A percentile compares a stretch with the other conserved stretches of the same genome.
Evolutionary conservation across 92 coral and sea anemone genomes (phyloP).

Genomic region (Actinernus sp.): DNA sequence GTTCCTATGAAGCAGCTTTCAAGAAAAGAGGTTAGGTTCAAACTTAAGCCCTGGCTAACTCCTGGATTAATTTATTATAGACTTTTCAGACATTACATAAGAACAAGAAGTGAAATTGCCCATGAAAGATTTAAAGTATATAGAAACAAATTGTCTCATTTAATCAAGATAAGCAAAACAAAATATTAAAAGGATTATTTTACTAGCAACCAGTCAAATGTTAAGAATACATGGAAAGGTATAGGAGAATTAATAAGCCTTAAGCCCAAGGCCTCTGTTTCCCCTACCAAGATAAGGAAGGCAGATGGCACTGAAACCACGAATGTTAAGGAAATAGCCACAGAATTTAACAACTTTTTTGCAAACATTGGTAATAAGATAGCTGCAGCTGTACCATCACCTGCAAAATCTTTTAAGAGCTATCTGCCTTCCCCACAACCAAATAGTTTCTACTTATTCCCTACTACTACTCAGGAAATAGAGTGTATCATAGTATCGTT

Average conservation of each 20-base stretch:
- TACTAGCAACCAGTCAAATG: not conserved
- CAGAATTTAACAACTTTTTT: slow-evolving; percentile 3
- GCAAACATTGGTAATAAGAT: slow-evolving; percentile 13
- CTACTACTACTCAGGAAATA: slow-evolving; percentile 12
- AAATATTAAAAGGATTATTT: slow-evolving; percentile 18
- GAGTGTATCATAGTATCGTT: not conserved
- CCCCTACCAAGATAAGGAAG: not conserved
- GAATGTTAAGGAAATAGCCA: slow-evolving; percentile 1
- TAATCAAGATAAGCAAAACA: slow-evolving; percentile 11
- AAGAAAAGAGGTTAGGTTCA: not conserved
- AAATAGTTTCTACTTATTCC: no score
- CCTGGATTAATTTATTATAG: slow-evolving; percentile 48
- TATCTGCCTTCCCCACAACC: no score
- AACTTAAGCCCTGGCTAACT: slow-evolving; percentile 51
- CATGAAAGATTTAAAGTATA: slow-evolving; percentile 39
- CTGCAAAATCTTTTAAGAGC: no score
- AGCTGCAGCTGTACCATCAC: not conserved
- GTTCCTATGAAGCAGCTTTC: slow-evolving; percentile 28
- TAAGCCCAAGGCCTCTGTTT: not conserved
- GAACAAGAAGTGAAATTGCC: slow-evolving; percentile 7
- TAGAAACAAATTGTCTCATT: slow-evolving; percentile 47
- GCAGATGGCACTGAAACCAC: not conserved
- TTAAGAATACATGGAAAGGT: slow-evolving; percentile 22
- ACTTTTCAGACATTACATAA: slow-evolving; percentile 38
- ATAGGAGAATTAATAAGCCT: slow-evolving; percentile 8